phyloP scores from a whole-genome alignment of 2,888 invertebrate species.

The Andrena chrysosceles region DNA sequence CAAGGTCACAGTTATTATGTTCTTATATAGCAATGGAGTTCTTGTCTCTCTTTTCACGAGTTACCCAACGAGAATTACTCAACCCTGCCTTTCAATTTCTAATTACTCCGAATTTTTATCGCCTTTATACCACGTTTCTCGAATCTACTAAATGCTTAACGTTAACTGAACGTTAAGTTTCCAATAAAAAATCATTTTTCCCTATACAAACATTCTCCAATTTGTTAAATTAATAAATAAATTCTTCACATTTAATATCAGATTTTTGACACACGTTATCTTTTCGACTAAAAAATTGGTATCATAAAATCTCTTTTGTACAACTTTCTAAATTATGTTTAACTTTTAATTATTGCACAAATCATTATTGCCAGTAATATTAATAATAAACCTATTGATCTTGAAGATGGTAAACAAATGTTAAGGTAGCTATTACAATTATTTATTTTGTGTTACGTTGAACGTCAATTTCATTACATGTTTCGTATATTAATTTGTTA shows the following conservation, averaged over 20 bases:
- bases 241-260: neutral
- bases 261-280: neutral
- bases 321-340: too few relatives aligned
- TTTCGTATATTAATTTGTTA: too few relatives aligned
- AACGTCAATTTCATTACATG: too few relatives aligned
- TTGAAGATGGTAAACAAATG: too few relatives aligned
- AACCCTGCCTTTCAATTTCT: constrained; percentile 40
- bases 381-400: too few relatives aligned
- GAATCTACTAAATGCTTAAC: neutral
- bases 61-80: constrained; percentile 55
- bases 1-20: constrained; percentile 43
- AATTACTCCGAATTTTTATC: constrained; percentile 25
- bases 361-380: too few relatives aligned
- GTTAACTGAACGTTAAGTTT: too few relatives aligned
- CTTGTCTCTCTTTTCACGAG: constrained; percentile 23
- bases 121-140: neutral
- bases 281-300: neutral
- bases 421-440: too few relatives aligned
- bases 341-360: too few relatives aligned
- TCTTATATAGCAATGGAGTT: constrained; percentile 34
- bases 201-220: too few relatives aligned
- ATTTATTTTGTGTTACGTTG: too few relatives aligned
- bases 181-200: neutral
- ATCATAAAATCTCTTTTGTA: too few relatives aligned
- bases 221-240: neutral